phyloP scores from a whole-genome alignment of 2,113 vertebrate genomes.

The Chloebia gouldiae region DNA sequence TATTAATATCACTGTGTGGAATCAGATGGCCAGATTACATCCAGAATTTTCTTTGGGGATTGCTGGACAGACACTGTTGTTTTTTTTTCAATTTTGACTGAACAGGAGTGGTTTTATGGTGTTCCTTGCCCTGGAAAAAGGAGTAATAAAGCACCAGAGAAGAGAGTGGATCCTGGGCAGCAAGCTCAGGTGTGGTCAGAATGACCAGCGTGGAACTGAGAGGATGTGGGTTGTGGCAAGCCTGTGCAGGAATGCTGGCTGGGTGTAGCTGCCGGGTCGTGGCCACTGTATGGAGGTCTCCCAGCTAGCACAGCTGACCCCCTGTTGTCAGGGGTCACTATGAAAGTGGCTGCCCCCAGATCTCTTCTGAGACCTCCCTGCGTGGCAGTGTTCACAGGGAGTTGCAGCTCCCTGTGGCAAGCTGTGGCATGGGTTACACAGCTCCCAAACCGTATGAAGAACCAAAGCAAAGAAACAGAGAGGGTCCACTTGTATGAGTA shows the following conservation, averaged over 20 bases:
- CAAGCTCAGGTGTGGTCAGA: not conserved
- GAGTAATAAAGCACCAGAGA: not conserved
- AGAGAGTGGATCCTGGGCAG: not conserved
- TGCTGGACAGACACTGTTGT: not conserved
- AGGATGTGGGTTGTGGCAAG: fast-evolving
- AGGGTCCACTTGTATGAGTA: too few species aligned
- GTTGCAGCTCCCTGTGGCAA: too few species aligned
- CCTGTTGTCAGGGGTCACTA: too few species aligned
- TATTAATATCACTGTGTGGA: not conserved
- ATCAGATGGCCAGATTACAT: not conserved
- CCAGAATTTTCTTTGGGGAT: not conserved
- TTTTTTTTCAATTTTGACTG: not conserved
- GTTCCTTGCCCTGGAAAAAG: not conserved
- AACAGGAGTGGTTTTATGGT: not conserved
- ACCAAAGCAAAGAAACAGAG: too few species aligned
- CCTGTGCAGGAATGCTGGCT: fast-evolving
- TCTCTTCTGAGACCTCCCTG: too few species aligned
- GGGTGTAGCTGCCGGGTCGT: too few species aligned
- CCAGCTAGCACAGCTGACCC: too few species aligned
- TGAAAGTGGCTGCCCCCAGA: too few species aligned
- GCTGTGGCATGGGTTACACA: too few species aligned
- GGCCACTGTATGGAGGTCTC: too few species aligned
- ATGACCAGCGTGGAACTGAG: fast-evolving
- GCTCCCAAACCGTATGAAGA: too few species aligned
- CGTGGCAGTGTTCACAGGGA: too few species aligned